These are phyloP conservation scores for Tachysurus fulvidraco DNA, from an alignment of 2,113 vertebrate genomes.

Conservation along the genomic window DNA sequence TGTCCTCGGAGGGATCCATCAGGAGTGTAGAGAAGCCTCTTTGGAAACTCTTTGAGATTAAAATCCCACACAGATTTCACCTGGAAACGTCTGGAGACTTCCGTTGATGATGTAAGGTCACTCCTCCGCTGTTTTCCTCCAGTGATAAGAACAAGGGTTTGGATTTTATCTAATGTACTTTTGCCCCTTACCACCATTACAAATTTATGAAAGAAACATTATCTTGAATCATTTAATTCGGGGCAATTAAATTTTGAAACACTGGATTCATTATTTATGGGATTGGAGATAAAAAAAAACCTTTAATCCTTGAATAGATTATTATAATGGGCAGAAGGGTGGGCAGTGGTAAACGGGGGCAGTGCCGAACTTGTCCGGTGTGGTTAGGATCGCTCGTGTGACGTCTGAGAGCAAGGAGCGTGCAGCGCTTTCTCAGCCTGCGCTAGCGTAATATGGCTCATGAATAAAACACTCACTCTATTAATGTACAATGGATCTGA, in stretches of 20 bases:
- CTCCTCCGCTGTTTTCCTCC: constrained; percentile 18
- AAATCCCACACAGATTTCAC: constrained; percentile 59
- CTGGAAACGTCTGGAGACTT: constrained; percentile 38
- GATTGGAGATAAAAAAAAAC: constrained; percentile 70
- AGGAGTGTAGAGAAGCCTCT: constrained; percentile 29
- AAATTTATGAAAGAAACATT: constrained; percentile 83
- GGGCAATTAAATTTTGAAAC: constrained; percentile 80
- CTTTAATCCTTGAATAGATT: constrained; percentile 84
- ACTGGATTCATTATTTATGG: constrained; percentile 79
- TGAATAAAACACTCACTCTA: constrained; percentile 76
- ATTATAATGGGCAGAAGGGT: constrained; percentile 74
- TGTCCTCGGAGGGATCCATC: constrained; percentile 12
- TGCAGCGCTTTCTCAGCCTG: constrained; percentile 49
- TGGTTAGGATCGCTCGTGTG: constrained; percentile 72
- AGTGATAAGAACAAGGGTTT: constrained; percentile 14
- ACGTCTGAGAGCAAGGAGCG: constrained; percentile 59
- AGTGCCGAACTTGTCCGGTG: constrained; percentile 72
- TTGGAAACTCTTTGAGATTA: constrained; percentile 56
- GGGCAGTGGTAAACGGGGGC: constrained; percentile 64
- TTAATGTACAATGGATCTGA: constrained; percentile 66
- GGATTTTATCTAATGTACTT: constrained; percentile 60
- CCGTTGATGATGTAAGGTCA: constrained; percentile 41
- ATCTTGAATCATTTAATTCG: constrained; percentile 88
- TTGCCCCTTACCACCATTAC: constrained; percentile 68
- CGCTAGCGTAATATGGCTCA: constrained; percentile 66